Conservation (phyloP, 2,888 invertebrate species). For the Lypha dubia region DNA sequence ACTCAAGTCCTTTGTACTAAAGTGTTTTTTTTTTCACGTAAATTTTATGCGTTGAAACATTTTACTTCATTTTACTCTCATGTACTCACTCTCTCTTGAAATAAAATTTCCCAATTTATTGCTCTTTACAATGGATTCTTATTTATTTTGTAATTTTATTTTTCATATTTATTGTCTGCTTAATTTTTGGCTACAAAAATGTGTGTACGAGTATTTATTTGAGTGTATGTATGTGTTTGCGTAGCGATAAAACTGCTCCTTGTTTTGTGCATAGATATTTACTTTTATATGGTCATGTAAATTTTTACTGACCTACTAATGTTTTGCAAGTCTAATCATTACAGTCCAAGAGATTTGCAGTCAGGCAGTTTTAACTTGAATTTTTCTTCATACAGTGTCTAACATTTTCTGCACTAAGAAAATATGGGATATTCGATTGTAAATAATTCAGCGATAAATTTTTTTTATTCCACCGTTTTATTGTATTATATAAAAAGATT, state of each 20-base stretch:
- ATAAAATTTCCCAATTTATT: not conserved
- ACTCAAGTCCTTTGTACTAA: not conserved
- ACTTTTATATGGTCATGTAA: conserved; percentile 42
- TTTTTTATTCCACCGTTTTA: no score
- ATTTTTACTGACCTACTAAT: conserved; percentile 80
- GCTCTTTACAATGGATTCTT: no score
- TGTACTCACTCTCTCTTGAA: not conserved
- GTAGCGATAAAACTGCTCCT: not conserved
- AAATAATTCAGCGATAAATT: no score
- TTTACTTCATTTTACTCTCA: not conserved
- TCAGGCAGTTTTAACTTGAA: conserved; percentile 19
- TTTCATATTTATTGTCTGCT: not conserved
- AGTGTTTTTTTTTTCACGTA: no score
- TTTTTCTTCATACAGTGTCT: no score
- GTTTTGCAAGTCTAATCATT: conserved; percentile 78
- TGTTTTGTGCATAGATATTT: not conserved
- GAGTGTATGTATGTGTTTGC: not conserved
- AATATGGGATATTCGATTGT: no score
- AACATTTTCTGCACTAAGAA: no score
- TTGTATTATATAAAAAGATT: no score
- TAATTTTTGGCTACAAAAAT: not conserved
- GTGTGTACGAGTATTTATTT: no score
- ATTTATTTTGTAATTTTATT: no score
- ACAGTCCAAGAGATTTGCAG: conserved; percentile 55
- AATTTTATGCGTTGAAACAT: no score